phyloP scores from a whole-genome alignment of 2,888 invertebrate species.

The Hirtodrosophila duncani region DNA sequence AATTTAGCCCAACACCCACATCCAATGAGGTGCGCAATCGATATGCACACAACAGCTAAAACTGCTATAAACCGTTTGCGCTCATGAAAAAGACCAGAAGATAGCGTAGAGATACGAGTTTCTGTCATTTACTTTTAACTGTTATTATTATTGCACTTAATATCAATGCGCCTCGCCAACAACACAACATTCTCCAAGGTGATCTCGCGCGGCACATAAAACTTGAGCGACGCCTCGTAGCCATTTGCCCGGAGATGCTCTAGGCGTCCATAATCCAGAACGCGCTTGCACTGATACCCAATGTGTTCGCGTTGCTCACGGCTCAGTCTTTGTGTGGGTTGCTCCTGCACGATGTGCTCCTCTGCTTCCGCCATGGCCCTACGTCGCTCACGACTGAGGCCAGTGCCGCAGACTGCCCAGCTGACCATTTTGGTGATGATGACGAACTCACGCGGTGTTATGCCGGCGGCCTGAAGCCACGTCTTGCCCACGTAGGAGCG shows the following conservation, averaged over 20 bases:
- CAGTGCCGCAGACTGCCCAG: conserved; percentile 92
- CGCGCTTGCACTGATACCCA: conserved; percentile 86
- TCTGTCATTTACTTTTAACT: no score
- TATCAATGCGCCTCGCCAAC: conserved; percentile 77
- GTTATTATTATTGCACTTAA: conserved; percentile 27
- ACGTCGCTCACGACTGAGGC: conserved; percentile 80
- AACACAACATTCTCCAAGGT: conserved; percentile 90
- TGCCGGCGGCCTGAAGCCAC: conserved; percentile 81
- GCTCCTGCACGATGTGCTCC: conserved; percentile 24
- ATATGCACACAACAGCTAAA: no score
- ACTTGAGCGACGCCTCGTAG: conserved; percentile 82
- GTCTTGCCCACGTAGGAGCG: conserved; percentile 83
- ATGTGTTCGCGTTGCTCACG: conserved; percentile 81
- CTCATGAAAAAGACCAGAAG: no score
- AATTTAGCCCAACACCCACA: no score
- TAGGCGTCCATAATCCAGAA: conserved; percentile 88
- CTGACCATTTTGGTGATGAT: conserved; percentile 89
- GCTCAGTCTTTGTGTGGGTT: conserved; percentile 42
- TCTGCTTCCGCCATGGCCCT: conserved; percentile 58
- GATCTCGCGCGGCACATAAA: conserved; percentile 83
- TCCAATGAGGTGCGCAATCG: no score
- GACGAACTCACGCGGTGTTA: conserved; percentile 83
- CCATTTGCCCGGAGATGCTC: conserved; percentile 81
- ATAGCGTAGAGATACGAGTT: no score
- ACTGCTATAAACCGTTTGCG: no score